phyloP scores from a whole-genome alignment of 2,888 invertebrate genomes.

The Acronicta leporina region DNA sequence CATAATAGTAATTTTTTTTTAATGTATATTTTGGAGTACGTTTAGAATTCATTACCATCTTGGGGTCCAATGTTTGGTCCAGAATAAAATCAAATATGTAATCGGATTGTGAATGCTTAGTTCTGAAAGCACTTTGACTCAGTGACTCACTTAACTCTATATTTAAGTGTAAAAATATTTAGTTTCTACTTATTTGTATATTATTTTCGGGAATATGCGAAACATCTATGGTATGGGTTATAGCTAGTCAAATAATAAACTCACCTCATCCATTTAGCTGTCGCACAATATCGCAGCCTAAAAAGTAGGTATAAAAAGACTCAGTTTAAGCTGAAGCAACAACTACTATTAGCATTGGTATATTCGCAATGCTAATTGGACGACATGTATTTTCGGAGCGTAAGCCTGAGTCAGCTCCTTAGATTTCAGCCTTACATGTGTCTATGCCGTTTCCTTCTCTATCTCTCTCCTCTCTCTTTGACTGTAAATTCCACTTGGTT shows the following conservation, averaged over 20 bases:
- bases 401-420: too few species aligned
- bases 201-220: slow-evolving; percentile 11
- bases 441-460: too few species aligned
- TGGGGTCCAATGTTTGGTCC: slow-evolving; percentile 67
- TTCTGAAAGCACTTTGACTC: slow-evolving; percentile 13
- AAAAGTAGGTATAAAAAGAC: too few species aligned
- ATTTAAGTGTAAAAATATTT: slow-evolving; percentile 18
- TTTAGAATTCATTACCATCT: slow-evolving; percentile 54
- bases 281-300: neutral
- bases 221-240: slow-evolving; percentile 24
- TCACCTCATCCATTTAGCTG: slow-evolving; percentile 31
- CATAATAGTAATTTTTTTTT: slow-evolving; percentile 17
- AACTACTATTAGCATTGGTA: too few species aligned
- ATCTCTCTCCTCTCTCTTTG: too few species aligned
- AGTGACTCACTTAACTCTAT: slow-evolving; percentile 2
- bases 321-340: too few species aligned
- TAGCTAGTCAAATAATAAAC: slow-evolving; percentile 4
- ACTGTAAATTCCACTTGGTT: neutral
- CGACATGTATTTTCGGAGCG: too few species aligned
- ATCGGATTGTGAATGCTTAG: slow-evolving; percentile 36
- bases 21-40: slow-evolving; percentile 42
- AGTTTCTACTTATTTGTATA: slow-evolving; percentile 22
- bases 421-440: too few species aligned
- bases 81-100: slow-evolving; percentile 52
- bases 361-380: too few species aligned